These are phyloP conservation scores for Sprattus sprattus DNA, from an alignment of 2,113 vertebrate species.

Conservation along the genomic window DNA sequence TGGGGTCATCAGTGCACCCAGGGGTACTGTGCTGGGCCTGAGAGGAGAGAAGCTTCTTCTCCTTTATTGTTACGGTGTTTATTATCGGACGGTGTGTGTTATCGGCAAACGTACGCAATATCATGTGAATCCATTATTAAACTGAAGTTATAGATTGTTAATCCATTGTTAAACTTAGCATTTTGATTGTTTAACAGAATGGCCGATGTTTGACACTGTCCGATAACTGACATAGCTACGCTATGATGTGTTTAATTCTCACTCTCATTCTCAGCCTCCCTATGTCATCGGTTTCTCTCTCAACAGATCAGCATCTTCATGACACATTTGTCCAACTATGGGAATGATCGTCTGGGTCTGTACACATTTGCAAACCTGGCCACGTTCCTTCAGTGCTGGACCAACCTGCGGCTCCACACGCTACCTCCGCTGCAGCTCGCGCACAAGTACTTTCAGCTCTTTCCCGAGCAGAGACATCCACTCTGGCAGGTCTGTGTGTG, in stretches of 20 bases:
- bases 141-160: too few species aligned
- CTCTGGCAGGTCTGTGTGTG: conserved; percentile 87
- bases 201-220: too few species aligned
- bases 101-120: too few species aligned
- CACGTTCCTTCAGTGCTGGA: conserved; percentile 90
- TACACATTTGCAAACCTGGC: conserved; percentile 94
- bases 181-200: too few species aligned
- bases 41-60: too few species aligned
- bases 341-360: conserved; percentile 91
- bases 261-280: conserved; percentile 18
- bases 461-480: conserved; percentile 91
- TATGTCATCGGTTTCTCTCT: conserved; percentile 22
- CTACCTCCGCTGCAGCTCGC: conserved; percentile 87
- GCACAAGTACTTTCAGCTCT: conserved; percentile 91
- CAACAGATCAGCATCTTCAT: conserved; percentile 94
- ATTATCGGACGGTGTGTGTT: too few species aligned
- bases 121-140: too few species aligned
- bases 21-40: not conserved
- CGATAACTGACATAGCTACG: too few species aligned
- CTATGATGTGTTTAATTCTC: too few species aligned
- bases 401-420: conserved; percentile 87
- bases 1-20: too few species aligned
- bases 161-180: too few species aligned
- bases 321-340: conserved; percentile 97
- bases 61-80: not conserved